These are phyloP conservation scores for Magallana ariakensis DNA, from an alignment of 1,140 invertebrate species.

Conservation along the genomic window DNA sequence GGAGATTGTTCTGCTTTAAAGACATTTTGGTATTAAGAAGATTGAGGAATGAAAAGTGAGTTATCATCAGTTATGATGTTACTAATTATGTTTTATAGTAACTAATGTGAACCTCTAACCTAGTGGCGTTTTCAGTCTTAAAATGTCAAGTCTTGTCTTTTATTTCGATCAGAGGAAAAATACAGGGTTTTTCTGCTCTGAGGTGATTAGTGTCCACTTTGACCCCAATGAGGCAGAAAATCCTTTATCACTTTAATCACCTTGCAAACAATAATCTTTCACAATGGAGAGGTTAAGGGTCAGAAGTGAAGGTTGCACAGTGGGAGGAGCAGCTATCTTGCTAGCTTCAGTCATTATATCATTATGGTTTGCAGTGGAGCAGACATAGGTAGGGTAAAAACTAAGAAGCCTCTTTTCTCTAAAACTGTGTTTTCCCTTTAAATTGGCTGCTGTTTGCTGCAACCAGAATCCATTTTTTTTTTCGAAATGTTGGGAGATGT, in stretches of 20 bases:
- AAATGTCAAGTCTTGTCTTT: background rate
- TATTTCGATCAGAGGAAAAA: background rate
- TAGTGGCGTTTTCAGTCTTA: background rate
- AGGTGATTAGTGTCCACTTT: background rate
- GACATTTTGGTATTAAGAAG: no score
- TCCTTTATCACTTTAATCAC: background rate
- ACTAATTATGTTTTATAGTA: background rate
- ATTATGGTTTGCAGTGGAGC: background rate
- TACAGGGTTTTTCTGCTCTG: background rate
- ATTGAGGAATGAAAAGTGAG: no score
- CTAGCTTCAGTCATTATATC: background rate
- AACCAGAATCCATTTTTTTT: background rate
- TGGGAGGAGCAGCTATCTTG: background rate
- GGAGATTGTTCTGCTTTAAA: no score
- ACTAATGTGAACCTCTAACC: background rate
- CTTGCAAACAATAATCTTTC: background rate
- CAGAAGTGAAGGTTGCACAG: background rate
- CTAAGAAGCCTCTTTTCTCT: background rate
- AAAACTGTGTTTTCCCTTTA: slow-evolving; percentile 4
- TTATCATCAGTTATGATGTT: no score
- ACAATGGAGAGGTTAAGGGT: background rate
- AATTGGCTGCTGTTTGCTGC: background rate
- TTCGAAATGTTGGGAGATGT: background rate
- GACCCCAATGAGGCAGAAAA: background rate
- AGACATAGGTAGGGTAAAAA: slow-evolving; percentile 1